These are phyloP conservation scores for Propithecus coquereli DNA, from an alignment of 2,113 vertebrate species.

Conservation along the genomic window DNA sequence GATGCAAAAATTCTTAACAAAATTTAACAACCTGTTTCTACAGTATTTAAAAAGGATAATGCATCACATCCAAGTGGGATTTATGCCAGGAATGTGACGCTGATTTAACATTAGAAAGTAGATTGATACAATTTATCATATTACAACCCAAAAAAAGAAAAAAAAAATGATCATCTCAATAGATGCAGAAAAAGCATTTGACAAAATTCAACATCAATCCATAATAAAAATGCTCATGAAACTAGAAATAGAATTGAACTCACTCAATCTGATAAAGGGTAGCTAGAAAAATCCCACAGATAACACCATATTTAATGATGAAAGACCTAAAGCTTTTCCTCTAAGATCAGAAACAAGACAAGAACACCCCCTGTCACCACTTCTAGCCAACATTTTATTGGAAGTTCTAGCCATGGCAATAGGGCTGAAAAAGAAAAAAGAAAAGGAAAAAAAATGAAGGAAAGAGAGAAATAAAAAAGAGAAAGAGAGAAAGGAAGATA, in stretches of 20 bases:
- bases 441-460: background rate
- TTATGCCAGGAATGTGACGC: background rate
- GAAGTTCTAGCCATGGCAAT: background rate
- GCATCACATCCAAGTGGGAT: background rate
- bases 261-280: background rate
- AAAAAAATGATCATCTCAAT: background rate
- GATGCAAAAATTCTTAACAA: background rate
- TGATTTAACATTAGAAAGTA: background rate
- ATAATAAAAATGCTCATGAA: background rate
- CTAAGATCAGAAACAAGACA: background rate
- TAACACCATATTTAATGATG: background rate
- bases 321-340: background rate
- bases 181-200: background rate
- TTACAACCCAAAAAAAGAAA: background rate
- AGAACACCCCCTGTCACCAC: background rate
- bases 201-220: background rate
- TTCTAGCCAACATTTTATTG: background rate
- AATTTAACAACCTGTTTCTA: background rate
- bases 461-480: too few relatives aligned
- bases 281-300: background rate
- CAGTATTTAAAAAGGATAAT: background rate
- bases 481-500: rapidly evolving
- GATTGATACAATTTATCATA: background rate
- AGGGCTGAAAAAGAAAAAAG: background rate
- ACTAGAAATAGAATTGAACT: background rate